Conservation (phyloP, 2,797 vertebrate species). For the Pseudomugil gertrudae region DNA sequence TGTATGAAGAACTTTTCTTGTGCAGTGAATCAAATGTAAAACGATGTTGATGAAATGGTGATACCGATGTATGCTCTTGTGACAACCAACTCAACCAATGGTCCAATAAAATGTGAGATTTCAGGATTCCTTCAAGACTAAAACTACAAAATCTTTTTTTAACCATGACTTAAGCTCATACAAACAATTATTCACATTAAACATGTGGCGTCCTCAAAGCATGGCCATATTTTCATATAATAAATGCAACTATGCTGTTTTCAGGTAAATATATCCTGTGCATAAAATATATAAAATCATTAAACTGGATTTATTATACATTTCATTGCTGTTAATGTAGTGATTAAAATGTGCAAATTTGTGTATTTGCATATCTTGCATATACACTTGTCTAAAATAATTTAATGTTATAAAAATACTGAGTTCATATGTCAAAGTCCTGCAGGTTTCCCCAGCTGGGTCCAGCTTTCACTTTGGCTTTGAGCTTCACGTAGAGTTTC, state of each 20-base stretch:
- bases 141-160: constrained; percentile 40
- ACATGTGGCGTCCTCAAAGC: not conserved
- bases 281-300: constrained; percentile 43
- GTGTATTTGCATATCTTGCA: constrained; percentile 16
- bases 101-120: constrained; percentile 76
- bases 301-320: constrained; percentile 19
- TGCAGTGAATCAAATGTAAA: constrained; percentile 56
- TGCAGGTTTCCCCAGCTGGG: constrained; percentile 93
- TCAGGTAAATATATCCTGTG: constrained; percentile 19
- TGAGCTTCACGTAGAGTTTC: constrained; percentile 90
- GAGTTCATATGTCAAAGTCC: constrained; percentile 85
- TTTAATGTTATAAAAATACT: not conserved
- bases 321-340: constrained; percentile 39
- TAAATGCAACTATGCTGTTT: not conserved
- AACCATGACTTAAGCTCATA: too few species aligned
- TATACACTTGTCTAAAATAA: not conserved
- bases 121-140: constrained; percentile 58
- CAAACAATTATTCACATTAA: constrained; percentile 14
- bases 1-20: constrained; percentile 34
- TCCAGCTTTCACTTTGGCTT: constrained; percentile 91
- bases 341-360: constrained; percentile 21
- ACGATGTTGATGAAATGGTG: constrained; percentile 41
- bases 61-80: constrained; percentile 60
- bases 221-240: not conserved
- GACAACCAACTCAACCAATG: constrained; percentile 53